Evolutionary conservation across 2,797 vertebrate genomes (phyloP).

Genomic region (Ptychobarbus kaznakovi): DNA sequence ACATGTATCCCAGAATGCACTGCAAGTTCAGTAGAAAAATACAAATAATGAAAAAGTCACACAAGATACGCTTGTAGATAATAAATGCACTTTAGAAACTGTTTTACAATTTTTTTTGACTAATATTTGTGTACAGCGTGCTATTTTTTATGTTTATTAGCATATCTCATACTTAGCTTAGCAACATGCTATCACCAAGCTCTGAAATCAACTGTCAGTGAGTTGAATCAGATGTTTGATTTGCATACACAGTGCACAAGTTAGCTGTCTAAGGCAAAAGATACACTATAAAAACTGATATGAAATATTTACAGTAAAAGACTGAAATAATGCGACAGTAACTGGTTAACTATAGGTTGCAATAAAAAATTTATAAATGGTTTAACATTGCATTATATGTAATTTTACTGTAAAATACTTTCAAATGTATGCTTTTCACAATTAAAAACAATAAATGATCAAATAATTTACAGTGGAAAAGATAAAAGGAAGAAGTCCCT

Average conservation of each 20-base stretch:
- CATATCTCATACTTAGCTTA: neutral
- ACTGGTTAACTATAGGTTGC: neutral
- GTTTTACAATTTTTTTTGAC: neutral
- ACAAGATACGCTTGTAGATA: neutral
- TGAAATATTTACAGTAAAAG: neutral
- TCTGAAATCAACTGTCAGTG: neutral
- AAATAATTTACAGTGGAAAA: neutral
- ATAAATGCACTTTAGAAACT: neutral
- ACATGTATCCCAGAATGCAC: neutral
- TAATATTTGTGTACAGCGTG: neutral
- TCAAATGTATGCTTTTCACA: neutral
- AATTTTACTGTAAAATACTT: neutral
- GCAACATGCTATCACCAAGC: conserved; percentile 14
- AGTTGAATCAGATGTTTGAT: neutral
- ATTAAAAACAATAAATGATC: neutral
- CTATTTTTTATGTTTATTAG: neutral
- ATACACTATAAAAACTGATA: neutral
- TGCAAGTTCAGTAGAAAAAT: neutral
- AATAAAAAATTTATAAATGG: neutral
- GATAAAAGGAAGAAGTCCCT: neutral
- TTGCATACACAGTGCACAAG: neutral
- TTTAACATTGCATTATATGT: neutral
- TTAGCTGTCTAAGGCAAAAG: neutral
- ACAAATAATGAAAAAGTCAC: neutral
- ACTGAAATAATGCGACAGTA: neutral